A percentile compares a stretch with the other conserved stretches of the same genome.
phyloP scores from a whole-genome alignment of 2,113 vertebrate species.

The Oreamnos americanus region DNA sequence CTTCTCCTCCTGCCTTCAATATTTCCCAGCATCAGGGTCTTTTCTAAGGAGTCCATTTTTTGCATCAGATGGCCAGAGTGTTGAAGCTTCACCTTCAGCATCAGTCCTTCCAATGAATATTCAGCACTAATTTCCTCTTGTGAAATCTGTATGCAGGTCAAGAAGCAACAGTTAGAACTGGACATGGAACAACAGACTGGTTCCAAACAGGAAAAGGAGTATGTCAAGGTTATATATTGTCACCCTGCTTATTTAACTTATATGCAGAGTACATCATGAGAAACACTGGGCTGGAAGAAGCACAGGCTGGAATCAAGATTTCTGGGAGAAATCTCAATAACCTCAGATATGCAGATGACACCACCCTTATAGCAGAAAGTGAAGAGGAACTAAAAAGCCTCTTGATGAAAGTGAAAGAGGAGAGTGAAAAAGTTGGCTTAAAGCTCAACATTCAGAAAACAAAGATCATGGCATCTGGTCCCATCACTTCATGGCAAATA shows the following conservation, averaged over 20 bases:
- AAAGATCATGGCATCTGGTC: neutral
- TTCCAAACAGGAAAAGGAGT: neutral
- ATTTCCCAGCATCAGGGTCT: neutral
- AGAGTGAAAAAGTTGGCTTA: neutral
- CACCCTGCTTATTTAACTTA: neutral
- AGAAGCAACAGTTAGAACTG: neutral
- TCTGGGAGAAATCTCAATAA: accelerated
- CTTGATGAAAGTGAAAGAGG: neutral
- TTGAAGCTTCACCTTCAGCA: neutral
- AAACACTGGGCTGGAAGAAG: accelerated
- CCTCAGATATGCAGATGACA: neutral
- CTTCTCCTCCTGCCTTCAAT: neutral
- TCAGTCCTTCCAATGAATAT: neutral
- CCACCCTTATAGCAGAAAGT: neutral
- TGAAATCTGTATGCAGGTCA: neutral
- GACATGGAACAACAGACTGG: neutral
- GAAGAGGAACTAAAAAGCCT: neutral
- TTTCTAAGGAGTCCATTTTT: neutral
- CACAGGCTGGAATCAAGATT: neutral
- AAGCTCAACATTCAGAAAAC: neutral
- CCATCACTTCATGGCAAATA: neutral
- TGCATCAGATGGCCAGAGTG: neutral
- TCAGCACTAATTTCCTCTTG: neutral
- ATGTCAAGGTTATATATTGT: neutral
- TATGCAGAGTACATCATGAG: neutral